Percentiles rank a stretch among this genome's conserved stretches.
Conservation (phyloP, 2,797 vertebrate species). For the Phoxinus dragarum region DNA sequence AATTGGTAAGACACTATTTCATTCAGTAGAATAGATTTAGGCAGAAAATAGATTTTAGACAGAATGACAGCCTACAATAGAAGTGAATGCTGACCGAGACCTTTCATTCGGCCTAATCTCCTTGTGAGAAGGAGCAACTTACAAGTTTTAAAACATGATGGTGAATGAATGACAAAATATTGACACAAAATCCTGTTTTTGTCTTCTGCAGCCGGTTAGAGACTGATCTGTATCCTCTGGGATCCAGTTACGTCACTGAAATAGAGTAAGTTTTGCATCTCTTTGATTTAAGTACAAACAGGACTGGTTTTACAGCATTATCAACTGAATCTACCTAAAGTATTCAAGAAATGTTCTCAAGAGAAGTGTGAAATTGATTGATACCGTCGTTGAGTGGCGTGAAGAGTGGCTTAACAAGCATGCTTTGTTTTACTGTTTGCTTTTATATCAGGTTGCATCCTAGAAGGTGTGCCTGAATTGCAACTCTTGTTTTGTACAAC, state of each 20-base stretch:
- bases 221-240: constrained; percentile 85
- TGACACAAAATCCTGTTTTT: not conserved
- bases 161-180: not conserved
- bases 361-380: not conserved
- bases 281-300: not conserved
- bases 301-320: not conserved
- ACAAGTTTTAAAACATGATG: not conserved
- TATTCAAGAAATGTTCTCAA: not conserved
- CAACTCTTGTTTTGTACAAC: not conserved
- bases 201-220: constrained; percentile 76
- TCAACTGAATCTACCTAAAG: not conserved
- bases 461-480: not conserved
- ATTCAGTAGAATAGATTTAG: not conserved
- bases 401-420: constrained; percentile 10
- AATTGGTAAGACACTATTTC: no score
- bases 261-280: constrained; percentile 78
- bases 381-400: not conserved
- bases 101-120: not conserved
- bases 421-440: constrained; percentile 8
- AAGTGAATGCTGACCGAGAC: not conserved
- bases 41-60: not conserved
- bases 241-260: constrained; percentile 84
- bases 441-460: not conserved
- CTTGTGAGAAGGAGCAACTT: not conserved
- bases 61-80: not conserved